Evolutionary conservation across 2,888 invertebrate genomes (phyloP), one percentile per base, ranked within the genome.

Genomic region (Sympetrum striolatum): DNA sequence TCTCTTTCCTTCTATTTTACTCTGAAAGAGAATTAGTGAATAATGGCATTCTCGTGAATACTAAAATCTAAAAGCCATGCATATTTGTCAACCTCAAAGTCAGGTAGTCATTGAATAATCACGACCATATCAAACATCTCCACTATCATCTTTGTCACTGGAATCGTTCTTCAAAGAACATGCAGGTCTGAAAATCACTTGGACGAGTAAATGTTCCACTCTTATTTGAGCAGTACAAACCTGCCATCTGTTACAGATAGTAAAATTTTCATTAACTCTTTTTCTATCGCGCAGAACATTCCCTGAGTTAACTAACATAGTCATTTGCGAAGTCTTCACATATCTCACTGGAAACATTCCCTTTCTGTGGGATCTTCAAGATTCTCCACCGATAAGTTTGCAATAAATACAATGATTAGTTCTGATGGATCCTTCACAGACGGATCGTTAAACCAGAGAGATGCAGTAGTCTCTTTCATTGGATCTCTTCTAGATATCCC

Each of bases 261-360:
- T 6, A n/a, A 60, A 18, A 37, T 31, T 86, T 64, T 64, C 25
- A 35, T 86, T 12, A n/a, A 15, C 73, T 1, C 73, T 22, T 2
- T 73, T 73, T 4, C 4, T 25, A 10, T 25, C n/a, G 37, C 60
- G n/a, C 60, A 37, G 64, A 86, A 37, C 58, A 37, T 86, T 86
- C 86, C 86, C 86, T 86, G 86, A 86, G 86, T 60, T 86, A 37
- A 86, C 25, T 86, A 86, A 58, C 39, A 8, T 31, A 37, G 31
- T 60, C 82, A 60, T 82, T 58, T 35, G 35, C 31, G 14, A 15
- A 53, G 10, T 37, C 58, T 6, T 58, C 14, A 31, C 25, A 14
- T 25, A 31, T 73, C 22, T 31, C 73, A 25, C 25, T 14, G 73
- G 8, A 6, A 31, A 73, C 22, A 15, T 31, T 31, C 25, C 12